Evolutionary conservation across 2,113 vertebrate genomes (phyloP).

Genomic region (Carlito syrichta): DNA sequence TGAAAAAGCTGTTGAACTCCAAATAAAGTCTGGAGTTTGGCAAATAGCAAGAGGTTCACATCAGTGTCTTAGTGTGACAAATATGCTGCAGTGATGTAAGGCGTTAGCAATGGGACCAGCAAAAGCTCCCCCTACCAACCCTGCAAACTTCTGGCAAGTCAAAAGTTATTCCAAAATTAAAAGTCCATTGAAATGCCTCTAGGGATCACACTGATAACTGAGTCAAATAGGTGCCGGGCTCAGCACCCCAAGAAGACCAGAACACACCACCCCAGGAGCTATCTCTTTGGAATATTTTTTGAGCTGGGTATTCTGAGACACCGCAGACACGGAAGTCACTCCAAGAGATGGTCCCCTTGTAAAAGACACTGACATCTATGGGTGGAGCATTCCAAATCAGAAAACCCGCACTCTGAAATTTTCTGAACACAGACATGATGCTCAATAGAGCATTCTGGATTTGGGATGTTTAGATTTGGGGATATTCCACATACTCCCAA

Average conservation of each 20-base stretch:
- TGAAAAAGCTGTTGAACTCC: neutral
- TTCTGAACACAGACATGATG: neutral
- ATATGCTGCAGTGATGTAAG: rapidly evolving
- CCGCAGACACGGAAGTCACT: neutral
- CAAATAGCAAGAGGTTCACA: rapidly evolving
- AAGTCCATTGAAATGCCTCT: neutral
- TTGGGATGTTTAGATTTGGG: neutral
- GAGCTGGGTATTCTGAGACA: neutral
- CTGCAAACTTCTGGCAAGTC: neutral
- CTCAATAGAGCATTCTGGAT: neutral
- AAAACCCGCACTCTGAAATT: neutral
- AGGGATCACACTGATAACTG: neutral
- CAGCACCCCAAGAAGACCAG: too few relatives aligned
- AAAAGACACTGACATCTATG: neutral
- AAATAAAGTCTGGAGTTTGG: neutral
- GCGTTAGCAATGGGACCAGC: neutral
- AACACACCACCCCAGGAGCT: neutral
- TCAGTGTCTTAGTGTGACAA: neutral
- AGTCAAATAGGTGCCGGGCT: neutral
- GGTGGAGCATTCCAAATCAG: neutral
- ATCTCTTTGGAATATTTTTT: neutral
- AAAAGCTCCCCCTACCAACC: neutral
- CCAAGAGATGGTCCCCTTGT: neutral
- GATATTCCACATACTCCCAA: neutral
- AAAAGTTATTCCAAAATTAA: neutral